Percentiles rank a stretch among this genome's conserved stretches.
Evolutionary conservation across 2,888 invertebrate genomes (phyloP).

Genomic region (Crepidodera aurea): DNA sequence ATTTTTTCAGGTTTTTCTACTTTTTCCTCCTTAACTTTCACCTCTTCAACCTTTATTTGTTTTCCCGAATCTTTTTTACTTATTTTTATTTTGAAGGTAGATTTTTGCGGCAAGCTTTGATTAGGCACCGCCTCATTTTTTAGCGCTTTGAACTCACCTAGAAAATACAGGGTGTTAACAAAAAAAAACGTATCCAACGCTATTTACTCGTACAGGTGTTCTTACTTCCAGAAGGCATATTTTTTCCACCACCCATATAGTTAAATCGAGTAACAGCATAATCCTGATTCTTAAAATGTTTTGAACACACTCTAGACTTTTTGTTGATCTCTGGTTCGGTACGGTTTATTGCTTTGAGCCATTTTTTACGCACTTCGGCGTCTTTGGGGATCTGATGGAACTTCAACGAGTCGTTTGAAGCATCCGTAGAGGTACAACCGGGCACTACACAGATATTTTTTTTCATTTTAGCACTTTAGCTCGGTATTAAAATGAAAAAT

Average conservation of each 20-base stretch:
- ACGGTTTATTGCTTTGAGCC: constrained; percentile 69
- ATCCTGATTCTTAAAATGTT: constrained; percentile 39
- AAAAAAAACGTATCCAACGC: not conserved
- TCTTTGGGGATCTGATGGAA: constrained; percentile 42
- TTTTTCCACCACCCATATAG: constrained; percentile 31
- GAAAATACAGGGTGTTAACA: constrained; percentile 38
- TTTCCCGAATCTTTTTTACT: constrained; percentile 40
- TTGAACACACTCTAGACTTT: constrained; percentile 40
- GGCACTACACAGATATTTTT: constrained; percentile 37
- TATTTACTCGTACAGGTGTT: constrained; percentile 35
- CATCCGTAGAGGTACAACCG: constrained; percentile 31
- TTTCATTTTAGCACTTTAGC: constrained; percentile 31
- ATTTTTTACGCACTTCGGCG: constrained; percentile 50
- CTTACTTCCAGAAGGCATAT: constrained; percentile 32
- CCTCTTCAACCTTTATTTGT: constrained; percentile 39
- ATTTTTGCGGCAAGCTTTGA: constrained; percentile 36
- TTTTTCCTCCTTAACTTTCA: constrained; percentile 36
- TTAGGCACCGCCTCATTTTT: constrained; percentile 40
- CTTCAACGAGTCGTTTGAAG: constrained; percentile 20
- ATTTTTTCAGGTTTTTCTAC: constrained; percentile 26
- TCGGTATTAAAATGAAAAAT: constrained; percentile 29
- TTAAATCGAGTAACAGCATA: constrained; percentile 36
- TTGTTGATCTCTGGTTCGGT: constrained; percentile 39
- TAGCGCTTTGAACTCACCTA: constrained; percentile 39
- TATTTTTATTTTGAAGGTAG: constrained; percentile 42